Evolutionary conservation across 92 coral and sea anemone species (phyloP), one percentile per base, ranked within the genome.

Genomic region (Epizoanthus rinbou): DNA sequence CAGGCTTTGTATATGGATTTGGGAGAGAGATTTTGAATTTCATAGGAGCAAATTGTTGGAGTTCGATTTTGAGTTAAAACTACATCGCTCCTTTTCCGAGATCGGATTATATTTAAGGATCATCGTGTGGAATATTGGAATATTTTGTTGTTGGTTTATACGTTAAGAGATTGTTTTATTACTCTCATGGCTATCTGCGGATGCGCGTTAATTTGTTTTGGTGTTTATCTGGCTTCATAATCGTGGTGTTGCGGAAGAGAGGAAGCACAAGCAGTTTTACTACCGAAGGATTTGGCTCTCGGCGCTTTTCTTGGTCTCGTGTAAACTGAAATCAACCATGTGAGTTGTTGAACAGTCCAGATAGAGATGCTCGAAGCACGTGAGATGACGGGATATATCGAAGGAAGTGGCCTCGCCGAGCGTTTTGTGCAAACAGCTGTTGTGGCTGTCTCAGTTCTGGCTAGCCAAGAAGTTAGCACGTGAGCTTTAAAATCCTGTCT

Each of bases 341-440:
- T 35, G 18, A 21, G 6, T 22, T 19, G 41, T 19, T 21, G 33
- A 62, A 78, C 72, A 78, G 72, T 78, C 35, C 18, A 62, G 59
- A 22, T 37, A 37, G 43, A 37, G 39, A 78, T 78, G 82, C 16
- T 14, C 37, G 6, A 11, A 37, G 39, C 28, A 19, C 57, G 43
- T 53, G 25, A 14, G 47, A 74, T 41, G 80, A 23, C 56, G 45
- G 82, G 64, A 78, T 43, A 62, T 23, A 43, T 10, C 72, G 39
- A 78, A 63, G 82, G 82, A 78, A 78, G 82, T 78, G 82, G 82
- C 71, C 58, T 13, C 63, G 66, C 43, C 64, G 82, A 21, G 71
- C 47, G 57, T 78, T 78, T 28, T 78, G 56, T 39, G 50, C 82
- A 78, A 78, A 78, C 82, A 78, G 82, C 82, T 78, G 82, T 78